Percentiles rank a stretch among this genome's conserved stretches.
Conservation (phyloP, 2,113 vertebrate genomes). For the Candoia aspera region DNA sequence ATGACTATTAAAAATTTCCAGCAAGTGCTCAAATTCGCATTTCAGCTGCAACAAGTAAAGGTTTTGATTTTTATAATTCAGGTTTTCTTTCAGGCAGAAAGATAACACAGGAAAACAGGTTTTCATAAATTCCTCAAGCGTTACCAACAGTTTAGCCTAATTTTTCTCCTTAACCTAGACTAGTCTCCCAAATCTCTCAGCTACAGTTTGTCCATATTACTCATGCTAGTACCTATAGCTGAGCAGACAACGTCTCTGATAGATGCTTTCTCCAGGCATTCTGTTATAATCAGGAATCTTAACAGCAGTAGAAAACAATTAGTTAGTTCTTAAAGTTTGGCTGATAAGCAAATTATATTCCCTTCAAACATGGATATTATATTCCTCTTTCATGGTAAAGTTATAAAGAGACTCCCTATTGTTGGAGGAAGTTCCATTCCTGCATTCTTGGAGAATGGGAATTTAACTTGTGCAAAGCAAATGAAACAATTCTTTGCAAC, state of each 20-base stretch:
- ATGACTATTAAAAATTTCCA: no score
- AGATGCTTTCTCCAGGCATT: not conserved
- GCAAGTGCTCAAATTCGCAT: not conserved
- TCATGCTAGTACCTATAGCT: not conserved
- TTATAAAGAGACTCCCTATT: not conserved
- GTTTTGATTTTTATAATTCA: not conserved
- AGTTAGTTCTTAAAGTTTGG: not conserved
- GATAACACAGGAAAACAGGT: not conserved
- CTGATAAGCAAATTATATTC: not conserved
- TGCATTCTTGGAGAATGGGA: not conserved
- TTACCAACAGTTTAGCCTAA: not conserved
- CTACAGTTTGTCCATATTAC: not conserved
- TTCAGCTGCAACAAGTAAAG: not conserved
- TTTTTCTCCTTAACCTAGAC: not conserved
- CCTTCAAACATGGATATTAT: not conserved
- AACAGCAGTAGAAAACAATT: not conserved
- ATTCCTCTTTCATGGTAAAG: not conserved
- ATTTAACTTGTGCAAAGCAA: not conserved
- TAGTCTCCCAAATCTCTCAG: not conserved
- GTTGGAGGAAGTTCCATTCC: not conserved
- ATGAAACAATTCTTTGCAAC: not conserved
- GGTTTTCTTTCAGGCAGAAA: not conserved
- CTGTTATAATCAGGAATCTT: not conserved
- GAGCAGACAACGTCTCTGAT: not conserved
- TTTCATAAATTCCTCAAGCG: not conserved